These are phyloP conservation scores for Hermaeophaga mercurialis DNA, from an alignment of 2,888 invertebrate species.

Conservation along the genomic window DNA sequence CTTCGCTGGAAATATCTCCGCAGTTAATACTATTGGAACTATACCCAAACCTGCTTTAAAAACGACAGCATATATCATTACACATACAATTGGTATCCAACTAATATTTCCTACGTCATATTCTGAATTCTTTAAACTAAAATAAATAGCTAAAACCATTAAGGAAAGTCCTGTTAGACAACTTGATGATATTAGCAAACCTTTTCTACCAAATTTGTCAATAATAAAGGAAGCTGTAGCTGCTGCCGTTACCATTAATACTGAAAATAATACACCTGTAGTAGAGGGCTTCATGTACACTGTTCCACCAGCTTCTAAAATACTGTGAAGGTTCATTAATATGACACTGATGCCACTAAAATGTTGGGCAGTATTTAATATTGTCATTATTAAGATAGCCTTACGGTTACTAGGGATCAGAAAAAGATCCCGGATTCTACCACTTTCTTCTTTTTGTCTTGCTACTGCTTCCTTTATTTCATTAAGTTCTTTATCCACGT, in stretches of 20 bases:
- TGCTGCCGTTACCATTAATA: constrained; percentile 51
- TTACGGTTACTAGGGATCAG: constrained; percentile 51
- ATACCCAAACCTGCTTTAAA: constrained; percentile 54
- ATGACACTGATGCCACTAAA: constrained; percentile 55
- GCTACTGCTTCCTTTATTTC: constrained; percentile 50
- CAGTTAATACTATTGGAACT: constrained; percentile 54
- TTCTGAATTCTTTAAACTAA: constrained; percentile 48
- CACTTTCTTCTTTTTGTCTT: constrained; percentile 51
- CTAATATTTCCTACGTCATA: constrained; percentile 46
- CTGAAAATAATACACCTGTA: constrained; percentile 52
- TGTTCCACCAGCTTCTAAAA: constrained; percentile 50
- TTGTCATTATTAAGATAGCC: constrained; percentile 52
- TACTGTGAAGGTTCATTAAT: constrained; percentile 55
- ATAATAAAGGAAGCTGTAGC: constrained; percentile 48
- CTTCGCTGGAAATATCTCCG: constrained; percentile 54
- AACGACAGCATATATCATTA: constrained; percentile 52
- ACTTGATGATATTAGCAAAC: constrained; percentile 49
- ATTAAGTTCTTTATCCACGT: constrained; percentile 49
- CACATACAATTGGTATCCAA: constrained; percentile 52
- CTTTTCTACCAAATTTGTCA: constrained; percentile 53
- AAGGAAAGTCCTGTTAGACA: constrained; percentile 50
- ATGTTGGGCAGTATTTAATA: constrained; percentile 53
- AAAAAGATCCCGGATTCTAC: constrained; percentile 51
- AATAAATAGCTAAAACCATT: constrained; percentile 51
- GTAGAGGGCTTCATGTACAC: constrained; percentile 46